Evolutionary conservation across 2,113 vertebrate species (phyloP), one percentile per base, ranked within the genome.

Genomic region (Paedocypris sp.): DNA sequence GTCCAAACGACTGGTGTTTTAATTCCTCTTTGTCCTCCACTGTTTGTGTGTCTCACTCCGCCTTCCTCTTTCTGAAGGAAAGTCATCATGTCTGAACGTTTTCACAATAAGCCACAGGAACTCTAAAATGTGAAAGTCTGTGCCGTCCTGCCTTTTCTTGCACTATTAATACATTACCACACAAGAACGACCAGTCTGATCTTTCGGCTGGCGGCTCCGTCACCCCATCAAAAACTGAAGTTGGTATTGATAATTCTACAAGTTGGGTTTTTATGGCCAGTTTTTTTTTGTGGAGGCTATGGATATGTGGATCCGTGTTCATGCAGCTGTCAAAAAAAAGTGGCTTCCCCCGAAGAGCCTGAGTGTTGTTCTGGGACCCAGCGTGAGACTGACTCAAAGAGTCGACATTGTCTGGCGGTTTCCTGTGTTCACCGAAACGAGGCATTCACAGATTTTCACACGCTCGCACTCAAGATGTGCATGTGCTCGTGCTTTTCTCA

Each of bases 391-490:
- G 73, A 77, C 75, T 71, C 76, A 68, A 70, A 85, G 82, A 80
- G 79, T 82, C 79, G 38, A 79, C 79, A 87, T 87, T 87, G 85
- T 87, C 81, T 85, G 25, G 45, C 42, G 48, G 76, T 78, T 84
- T 87, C 85, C 85, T 87, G 83, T 82, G 68, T 82, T 83, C 78
- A 73, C 76, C 79, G 76, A 81, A 79, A 84, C 81, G 82, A 83
- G 79, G 75, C 78, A 77, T 75, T 75, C 12, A 47, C 48, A 56
- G 45, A 71, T 75, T 83, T 85, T 85, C 82, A 85, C 80, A 82
- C 79, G 80, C 82, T 83, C 78, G 22, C 43, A 43, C 71, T 72
- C 76, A 73, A 60, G 75, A 68, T 43, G 39, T 18, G 73, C 15
- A 48, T 13, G 39, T 72, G 53, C 61, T 42, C 62, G 42, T 47